Conservation (phyloP, 92 coral and sea anemone species). For the Micromussa lordhowensis region DNA sequence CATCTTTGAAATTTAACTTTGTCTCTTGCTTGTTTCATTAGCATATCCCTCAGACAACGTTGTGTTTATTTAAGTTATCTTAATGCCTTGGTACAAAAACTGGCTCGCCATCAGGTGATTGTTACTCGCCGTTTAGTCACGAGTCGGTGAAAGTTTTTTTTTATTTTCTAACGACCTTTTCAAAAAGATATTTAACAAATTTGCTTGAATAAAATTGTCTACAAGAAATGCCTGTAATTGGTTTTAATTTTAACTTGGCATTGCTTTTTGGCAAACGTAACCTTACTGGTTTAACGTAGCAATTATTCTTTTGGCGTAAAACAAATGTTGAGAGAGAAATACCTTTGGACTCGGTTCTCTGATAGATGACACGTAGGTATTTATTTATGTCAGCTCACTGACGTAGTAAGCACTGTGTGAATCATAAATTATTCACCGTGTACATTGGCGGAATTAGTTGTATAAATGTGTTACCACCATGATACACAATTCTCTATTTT, state of each 20-base stretch:
- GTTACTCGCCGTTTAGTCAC: not conserved
- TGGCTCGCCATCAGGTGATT: not conserved
- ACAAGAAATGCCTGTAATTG: not conserved
- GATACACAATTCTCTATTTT: constrained; percentile 1
- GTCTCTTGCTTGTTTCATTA: not conserved
- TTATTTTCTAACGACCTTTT: not conserved
- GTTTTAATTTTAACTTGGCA: not conserved
- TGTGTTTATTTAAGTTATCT: not conserved
- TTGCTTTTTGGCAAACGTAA: not conserved
- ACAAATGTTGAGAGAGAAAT: not conserved
- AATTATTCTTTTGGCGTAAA: not conserved
- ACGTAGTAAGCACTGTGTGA: constrained; percentile 16
- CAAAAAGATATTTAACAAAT: not conserved
- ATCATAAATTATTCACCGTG: constrained; percentile 23
- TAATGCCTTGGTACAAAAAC: not conserved
- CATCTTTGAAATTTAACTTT: not conserved
- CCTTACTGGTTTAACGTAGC: not conserved
- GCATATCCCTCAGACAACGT: constrained; percentile 16
- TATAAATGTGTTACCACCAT: constrained; percentile 19
- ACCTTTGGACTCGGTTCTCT: not conserved
- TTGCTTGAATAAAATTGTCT: not conserved
- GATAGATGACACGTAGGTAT: not conserved
- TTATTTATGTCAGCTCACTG: not conserved
- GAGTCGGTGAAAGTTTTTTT: not conserved
- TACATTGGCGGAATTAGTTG: constrained; percentile 29